Percentiles rank a stretch among this genome's conserved stretches.
These are phyloP conservation scores for Intellagama lesueurii DNA, from an alignment of 2,797 vertebrate genomes.

Conservation along the genomic window DNA sequence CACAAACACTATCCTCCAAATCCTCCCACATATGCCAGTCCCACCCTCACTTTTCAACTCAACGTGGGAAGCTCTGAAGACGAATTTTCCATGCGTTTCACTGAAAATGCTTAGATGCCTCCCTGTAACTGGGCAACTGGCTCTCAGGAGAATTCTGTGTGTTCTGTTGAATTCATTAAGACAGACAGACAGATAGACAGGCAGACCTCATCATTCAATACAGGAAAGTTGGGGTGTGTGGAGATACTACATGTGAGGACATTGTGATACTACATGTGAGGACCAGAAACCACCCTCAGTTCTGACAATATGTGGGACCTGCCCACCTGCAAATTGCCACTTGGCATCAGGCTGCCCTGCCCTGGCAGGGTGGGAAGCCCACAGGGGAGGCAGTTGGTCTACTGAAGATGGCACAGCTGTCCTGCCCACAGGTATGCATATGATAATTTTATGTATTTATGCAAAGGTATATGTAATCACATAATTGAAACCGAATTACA, in stretches of 20 bases:
- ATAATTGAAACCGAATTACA: neutral
- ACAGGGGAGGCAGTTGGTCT: too few relatives aligned
- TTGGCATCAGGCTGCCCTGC: too few relatives aligned
- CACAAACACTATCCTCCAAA: neutral
- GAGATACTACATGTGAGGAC: neutral
- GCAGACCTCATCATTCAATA: neutral
- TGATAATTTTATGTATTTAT: neutral
- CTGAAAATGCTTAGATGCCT: neutral
- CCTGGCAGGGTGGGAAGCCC: too few relatives aligned
- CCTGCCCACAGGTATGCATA: neutral
- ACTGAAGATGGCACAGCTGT: too few relatives aligned
- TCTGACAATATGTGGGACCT: neutral
- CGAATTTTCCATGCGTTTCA: neutral
- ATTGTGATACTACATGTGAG: neutral
- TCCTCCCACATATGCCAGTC: neutral
- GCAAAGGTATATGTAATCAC: too few relatives aligned
- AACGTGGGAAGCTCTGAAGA: neutral
- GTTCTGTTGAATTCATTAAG: neutral
- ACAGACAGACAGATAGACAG: neutral
- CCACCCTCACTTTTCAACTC: neutral
- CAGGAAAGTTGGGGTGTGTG: neutral
- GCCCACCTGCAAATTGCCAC: too few relatives aligned
- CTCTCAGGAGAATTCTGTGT: neutral
- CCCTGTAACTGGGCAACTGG: neutral
- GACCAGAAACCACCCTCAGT: neutral